These are phyloP conservation scores for Andrena cerasifolii DNA, from an alignment of 1,140 invertebrate species.

Conservation along the genomic window DNA sequence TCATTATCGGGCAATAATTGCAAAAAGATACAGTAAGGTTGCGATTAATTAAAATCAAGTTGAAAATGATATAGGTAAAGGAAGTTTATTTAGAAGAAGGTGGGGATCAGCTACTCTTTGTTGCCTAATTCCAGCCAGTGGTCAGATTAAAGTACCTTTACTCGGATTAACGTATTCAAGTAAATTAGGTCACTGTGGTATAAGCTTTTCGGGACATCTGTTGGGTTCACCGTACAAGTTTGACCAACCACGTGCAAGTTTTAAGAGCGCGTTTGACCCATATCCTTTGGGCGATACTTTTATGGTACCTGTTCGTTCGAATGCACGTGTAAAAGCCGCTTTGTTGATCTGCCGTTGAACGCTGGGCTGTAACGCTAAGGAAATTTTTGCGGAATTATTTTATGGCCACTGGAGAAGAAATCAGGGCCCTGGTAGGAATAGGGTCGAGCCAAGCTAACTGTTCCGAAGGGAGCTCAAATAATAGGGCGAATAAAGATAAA, in stretches of 20 bases:
- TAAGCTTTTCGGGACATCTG: conserved; percentile 41
- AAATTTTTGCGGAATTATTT: too few relatives aligned
- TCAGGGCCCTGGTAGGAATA: not conserved
- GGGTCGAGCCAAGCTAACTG: not conserved
- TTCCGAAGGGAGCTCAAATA: not conserved
- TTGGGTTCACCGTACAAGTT: not conserved
- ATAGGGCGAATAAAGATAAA: conserved; percentile 12
- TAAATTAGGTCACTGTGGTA: conserved; percentile 19
- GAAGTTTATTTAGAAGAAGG: not conserved
- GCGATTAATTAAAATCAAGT: too few relatives aligned
- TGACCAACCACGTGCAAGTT: conserved; percentile 27
- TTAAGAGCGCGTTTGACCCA: conserved; percentile 53
- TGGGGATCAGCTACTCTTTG: not conserved
- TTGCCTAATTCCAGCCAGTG: not conserved
- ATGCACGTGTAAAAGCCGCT: not conserved
- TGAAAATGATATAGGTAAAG: not conserved
- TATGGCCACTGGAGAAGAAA: too few relatives aligned
- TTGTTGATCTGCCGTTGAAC: too few relatives aligned
- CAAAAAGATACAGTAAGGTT: too few relatives aligned
- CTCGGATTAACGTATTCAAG: conserved; percentile 21
- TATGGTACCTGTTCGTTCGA: not conserved
- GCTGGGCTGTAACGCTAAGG: not conserved
- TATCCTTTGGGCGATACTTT: conserved; percentile 32
- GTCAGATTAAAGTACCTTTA: conserved; percentile 21
- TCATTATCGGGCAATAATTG: too few relatives aligned